These are phyloP conservation scores for Drosophila ogumai DNA, from an alignment of 1,140 invertebrate genomes.

Conservation along the genomic window DNA sequence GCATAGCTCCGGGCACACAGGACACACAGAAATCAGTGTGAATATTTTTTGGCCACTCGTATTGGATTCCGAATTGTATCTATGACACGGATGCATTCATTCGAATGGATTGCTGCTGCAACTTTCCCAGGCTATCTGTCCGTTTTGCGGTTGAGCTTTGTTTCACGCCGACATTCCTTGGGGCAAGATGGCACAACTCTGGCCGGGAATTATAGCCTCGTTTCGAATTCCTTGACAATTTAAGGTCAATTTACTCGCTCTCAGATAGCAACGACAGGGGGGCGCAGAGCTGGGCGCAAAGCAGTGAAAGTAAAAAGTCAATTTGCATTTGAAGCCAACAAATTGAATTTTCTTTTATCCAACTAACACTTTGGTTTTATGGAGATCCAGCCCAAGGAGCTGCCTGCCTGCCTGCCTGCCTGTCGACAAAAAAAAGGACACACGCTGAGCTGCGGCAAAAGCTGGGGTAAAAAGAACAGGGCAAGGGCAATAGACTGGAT, in stretches of 20 bases:
- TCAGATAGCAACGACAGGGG: slow-evolving; percentile 12
- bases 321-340: slow-evolving; percentile 65
- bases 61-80: slow-evolving; percentile 42
- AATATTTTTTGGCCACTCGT: slow-evolving; percentile 33
- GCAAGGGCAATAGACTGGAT: slow-evolving; percentile 67
- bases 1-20: slow-evolving; percentile 19
- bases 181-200: slow-evolving; percentile 5
- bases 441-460: slow-evolving; percentile 32
- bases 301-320: slow-evolving; percentile 50
- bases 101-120: slow-evolving; percentile 19
- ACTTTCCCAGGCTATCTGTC: slow-evolving; percentile 12
- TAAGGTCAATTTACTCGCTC: slow-evolving; percentile 45
- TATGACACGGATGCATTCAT: slow-evolving; percentile 50
- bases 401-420: neutral
- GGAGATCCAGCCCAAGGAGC: slow-evolving; percentile 35
- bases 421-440: slow-evolving; percentile 33
- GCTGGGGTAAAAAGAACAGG: slow-evolving; percentile 19
- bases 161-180: neutral
- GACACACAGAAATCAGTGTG: slow-evolving; percentile 44
- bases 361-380: slow-evolving; percentile 69
- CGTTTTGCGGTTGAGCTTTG: slow-evolving; percentile 28
- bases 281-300: slow-evolving; percentile 11
- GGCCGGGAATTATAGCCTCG: slow-evolving; percentile 37
- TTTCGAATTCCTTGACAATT: slow-evolving; percentile 49
- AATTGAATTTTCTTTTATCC: slow-evolving; percentile 69